phyloP scores from a whole-genome alignment of 1,140 invertebrate genomes.

The Penaeus indicus region DNA sequence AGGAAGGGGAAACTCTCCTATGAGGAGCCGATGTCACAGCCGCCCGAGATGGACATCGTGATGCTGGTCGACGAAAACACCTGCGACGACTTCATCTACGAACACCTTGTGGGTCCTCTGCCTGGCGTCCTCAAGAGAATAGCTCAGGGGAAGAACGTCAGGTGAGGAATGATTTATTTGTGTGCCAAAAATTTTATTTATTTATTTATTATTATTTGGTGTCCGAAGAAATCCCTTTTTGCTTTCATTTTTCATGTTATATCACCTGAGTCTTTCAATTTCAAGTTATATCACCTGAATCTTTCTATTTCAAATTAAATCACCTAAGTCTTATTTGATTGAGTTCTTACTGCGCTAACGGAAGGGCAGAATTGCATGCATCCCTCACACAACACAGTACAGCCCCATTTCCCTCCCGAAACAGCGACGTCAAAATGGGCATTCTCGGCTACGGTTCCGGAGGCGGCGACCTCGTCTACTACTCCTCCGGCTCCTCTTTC shows the following conservation, averaged over 20 bases:
- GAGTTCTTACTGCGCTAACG: too few relatives aligned
- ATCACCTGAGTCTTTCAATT: too few relatives aligned
- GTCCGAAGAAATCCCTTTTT: too few relatives aligned
- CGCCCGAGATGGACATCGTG: slow-evolving; percentile 32
- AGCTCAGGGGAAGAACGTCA: slow-evolving; percentile 45
- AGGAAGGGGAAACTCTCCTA: neutral
- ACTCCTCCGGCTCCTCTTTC: slow-evolving; percentile 24
- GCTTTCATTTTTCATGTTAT: too few relatives aligned
- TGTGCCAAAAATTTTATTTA: too few relatives aligned
- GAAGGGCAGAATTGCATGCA: too few relatives aligned
- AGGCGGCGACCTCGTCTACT: slow-evolving; percentile 45
- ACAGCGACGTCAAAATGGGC: slow-evolving; percentile 41
- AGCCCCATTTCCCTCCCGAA: neutral
- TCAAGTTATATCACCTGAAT: too few relatives aligned
- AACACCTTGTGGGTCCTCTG: slow-evolving; percentile 46
- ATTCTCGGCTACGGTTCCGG: slow-evolving; percentile 41
- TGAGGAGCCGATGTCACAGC: slow-evolving; percentile 18
- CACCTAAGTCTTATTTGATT: too few relatives aligned
- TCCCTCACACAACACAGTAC: too few relatives aligned
- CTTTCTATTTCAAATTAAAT: too few relatives aligned
- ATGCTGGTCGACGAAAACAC: slow-evolving; percentile 39
- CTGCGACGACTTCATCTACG: slow-evolving; percentile 48
- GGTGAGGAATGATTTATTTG: neutral
- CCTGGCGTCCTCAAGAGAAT: slow-evolving; percentile 41
- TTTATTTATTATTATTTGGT: too few relatives aligned